phyloP scores from a whole-genome alignment of 2,888 invertebrate genomes.

The Fissipunctia ypsillon region DNA sequence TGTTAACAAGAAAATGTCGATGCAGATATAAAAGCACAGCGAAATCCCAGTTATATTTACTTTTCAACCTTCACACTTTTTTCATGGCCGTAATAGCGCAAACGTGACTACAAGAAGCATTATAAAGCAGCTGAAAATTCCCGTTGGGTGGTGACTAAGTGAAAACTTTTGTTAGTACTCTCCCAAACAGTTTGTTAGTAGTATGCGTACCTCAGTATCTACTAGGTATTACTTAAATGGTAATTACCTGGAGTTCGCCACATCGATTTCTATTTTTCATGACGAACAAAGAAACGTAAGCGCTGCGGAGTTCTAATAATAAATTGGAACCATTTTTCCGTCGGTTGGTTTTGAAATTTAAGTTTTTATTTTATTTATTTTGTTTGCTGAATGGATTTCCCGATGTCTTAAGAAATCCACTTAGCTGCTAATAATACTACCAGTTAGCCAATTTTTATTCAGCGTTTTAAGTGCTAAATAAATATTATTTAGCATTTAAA shows the following conservation, averaged over 20 bases:
- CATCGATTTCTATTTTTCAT: conserved; percentile 20
- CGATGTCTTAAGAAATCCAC: conserved; percentile 12
- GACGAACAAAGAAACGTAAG: conserved; percentile 29
- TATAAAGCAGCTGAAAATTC: conserved; percentile 55
- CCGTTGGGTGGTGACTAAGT: conserved; percentile 55
- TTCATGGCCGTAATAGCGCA: conserved; percentile 50
- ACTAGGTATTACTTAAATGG: conserved; percentile 25
- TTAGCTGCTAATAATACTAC: conserved; percentile 9
- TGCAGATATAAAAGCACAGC: conserved; percentile 22
- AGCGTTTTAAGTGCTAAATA: no score
- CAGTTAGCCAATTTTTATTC: neutral
- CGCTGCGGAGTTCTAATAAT: conserved; percentile 20
- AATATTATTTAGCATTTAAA: no score
- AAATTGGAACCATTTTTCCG: conserved; percentile 29
- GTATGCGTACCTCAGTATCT: conserved; percentile 8
- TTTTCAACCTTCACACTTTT: conserved; percentile 44
- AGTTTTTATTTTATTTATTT: conserved; percentile 4
- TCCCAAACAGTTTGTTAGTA: conserved; percentile 32
- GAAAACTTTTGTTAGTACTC: conserved; percentile 60
- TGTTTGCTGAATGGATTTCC: neutral
- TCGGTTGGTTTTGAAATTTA: neutral
- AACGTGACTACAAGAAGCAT: conserved; percentile 58
- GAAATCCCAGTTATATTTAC: conserved; percentile 27
- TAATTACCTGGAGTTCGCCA: conserved; percentile 16
- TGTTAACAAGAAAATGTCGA: conserved; percentile 14